Conservation (phyloP, 2,113 vertebrate species). For the Hirundichthys speculiger region DNA sequence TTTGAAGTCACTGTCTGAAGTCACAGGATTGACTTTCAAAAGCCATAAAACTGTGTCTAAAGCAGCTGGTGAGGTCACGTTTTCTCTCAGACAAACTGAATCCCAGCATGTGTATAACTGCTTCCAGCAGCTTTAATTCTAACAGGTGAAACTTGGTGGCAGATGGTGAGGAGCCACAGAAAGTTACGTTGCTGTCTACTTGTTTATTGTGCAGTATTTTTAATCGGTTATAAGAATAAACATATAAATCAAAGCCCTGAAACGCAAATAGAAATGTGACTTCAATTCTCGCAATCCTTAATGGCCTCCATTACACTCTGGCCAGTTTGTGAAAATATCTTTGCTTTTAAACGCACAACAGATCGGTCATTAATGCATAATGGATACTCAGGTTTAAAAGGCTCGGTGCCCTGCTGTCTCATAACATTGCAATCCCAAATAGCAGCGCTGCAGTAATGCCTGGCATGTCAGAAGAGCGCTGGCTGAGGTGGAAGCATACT, state of each 20-base stretch:
- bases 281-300: not conserved
- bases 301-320: conserved; percentile 25
- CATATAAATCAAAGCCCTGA: not conserved
- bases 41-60: too few relatives aligned
- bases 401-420: conserved; percentile 67
- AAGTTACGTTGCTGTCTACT: conserved; percentile 1
- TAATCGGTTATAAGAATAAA: conserved; percentile 7
- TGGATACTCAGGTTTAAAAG: conserved; percentile 60
- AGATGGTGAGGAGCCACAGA: not conserved
- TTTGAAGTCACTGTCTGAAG: too few relatives aligned
- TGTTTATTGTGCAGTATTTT: not conserved
- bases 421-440: conserved; percentile 44
- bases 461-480: conserved; percentile 26
- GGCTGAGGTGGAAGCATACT: conserved; percentile 36
- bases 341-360: conserved; percentile 17
- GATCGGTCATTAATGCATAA: conserved; percentile 34
- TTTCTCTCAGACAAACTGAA: not conserved
- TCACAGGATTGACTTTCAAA: too few relatives aligned
- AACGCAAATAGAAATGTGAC: conserved; percentile 1
- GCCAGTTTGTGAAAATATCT: conserved; percentile 20
- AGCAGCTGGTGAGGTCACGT: not conserved
- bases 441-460: conserved; percentile 55
- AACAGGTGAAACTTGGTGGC: not conserved
- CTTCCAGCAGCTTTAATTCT: too few relatives aligned
- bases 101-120: not conserved